Percentiles rank a stretch among this genome's conserved stretches.
These are phyloP conservation scores for Thymallus thymallus DNA, from an alignment of 2,113 vertebrate species.

Conservation along the genomic window DNA sequence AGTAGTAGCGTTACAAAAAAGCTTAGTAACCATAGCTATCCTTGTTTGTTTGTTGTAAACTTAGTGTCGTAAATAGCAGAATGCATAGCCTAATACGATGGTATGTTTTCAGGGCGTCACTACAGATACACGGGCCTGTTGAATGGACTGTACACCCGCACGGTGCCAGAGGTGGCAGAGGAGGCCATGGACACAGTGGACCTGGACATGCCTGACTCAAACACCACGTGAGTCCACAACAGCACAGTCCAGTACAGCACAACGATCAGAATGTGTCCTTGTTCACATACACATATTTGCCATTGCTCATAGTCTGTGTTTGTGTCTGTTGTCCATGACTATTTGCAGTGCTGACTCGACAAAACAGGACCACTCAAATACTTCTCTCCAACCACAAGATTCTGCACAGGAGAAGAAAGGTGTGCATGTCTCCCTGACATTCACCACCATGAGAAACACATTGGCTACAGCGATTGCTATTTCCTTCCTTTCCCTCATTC, in stretches of 20 bases:
- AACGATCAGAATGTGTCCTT: not conserved
- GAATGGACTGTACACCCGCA: not conserved
- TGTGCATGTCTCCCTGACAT: not conserved
- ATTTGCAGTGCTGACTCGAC: not conserved
- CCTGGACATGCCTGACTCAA: not conserved
- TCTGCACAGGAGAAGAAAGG: not conserved
- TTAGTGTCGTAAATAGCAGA: too few relatives aligned
- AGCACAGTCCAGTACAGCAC: too few relatives aligned
- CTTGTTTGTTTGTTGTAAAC: too few relatives aligned
- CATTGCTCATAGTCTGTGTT: too few relatives aligned
- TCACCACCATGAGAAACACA: too few relatives aligned
- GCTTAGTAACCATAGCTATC: too few relatives aligned
- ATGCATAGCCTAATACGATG: too few relatives aligned
- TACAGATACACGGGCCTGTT: too few relatives aligned
- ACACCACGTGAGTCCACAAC: conserved; percentile 1
- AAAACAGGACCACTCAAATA: not conserved
- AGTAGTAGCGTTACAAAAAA: too few relatives aligned
- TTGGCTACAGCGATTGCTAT: too few relatives aligned
- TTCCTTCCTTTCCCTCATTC: not conserved
- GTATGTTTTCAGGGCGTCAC: too few relatives aligned
- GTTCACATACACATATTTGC: not conserved
- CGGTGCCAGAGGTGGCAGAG: not conserved
- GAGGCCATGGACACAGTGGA: not conserved
- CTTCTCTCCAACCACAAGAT: not conserved
- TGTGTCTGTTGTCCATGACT: not conserved